These are phyloP conservation scores for Ceyx margarethae DNA, from an alignment of 2,113 vertebrate species.

Conservation along the genomic window DNA sequence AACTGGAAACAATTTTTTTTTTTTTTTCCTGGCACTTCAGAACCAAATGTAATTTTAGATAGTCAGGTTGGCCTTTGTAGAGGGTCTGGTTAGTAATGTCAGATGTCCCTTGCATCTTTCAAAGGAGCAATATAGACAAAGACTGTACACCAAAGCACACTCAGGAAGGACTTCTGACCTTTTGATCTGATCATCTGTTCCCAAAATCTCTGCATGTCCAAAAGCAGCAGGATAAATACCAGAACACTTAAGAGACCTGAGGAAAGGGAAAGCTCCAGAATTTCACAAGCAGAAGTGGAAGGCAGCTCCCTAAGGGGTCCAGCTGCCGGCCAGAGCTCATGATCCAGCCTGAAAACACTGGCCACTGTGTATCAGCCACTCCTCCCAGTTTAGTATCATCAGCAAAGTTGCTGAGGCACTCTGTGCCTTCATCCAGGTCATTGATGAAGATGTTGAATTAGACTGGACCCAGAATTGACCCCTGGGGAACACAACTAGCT, in stretches of 20 bases:
- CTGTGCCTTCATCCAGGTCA: too few relatives aligned
- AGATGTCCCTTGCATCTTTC: not conserved
- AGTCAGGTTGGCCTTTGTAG: not conserved
- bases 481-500: too few relatives aligned
- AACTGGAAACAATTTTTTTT: not conserved
- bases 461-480: too few relatives aligned
- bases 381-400: too few relatives aligned
- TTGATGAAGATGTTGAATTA: too few relatives aligned
- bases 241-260: not conserved
- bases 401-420: too few relatives aligned
- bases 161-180: slow-evolving; percentile 44
- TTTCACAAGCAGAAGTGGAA: not conserved
- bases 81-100: not conserved
- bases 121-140: not conserved
- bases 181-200: slow-evolving; percentile 38
- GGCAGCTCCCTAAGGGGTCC: not conserved
- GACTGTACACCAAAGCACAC: not conserved
- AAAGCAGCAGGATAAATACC: slow-evolving; percentile 30
- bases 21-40: not conserved
- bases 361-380: not conserved
- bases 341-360: not conserved
- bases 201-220: slow-evolving; percentile 12
- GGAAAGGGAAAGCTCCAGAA: not conserved
- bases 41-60: not conserved
- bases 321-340: not conserved